phyloP scores from a whole-genome alignment of 2,888 invertebrate genomes.

The Lepetodrilus schrolli region DNA sequence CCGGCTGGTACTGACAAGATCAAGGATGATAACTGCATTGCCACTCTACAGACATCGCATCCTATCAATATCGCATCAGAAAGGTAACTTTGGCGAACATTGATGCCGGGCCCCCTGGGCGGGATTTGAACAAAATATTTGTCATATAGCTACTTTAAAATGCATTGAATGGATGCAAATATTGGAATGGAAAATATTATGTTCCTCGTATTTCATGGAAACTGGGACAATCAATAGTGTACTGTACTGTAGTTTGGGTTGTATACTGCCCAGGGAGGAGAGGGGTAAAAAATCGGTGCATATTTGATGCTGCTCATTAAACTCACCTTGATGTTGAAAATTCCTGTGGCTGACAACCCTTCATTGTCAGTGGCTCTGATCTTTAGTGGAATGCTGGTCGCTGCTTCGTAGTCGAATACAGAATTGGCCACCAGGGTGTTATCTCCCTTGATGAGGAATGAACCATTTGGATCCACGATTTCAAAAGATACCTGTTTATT shows the following conservation, averaged over 20 bases:
- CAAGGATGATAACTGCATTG: too few relatives aligned
- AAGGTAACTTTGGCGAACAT: too few relatives aligned
- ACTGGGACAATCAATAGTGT: too few relatives aligned
- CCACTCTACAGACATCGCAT: too few relatives aligned
- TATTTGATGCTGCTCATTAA: not conserved
- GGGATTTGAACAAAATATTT: not conserved
- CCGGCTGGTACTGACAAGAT: too few relatives aligned
- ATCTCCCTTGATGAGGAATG: constrained; percentile 47
- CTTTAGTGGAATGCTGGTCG: constrained; percentile 34
- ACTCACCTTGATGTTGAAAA: constrained; percentile 46
- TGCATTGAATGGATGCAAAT: too few relatives aligned
- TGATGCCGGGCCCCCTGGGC: too few relatives aligned
- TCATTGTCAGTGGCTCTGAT: constrained; percentile 48
- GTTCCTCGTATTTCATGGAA: too few relatives aligned
- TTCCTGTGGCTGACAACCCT: constrained; percentile 34
- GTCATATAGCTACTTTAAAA: too few relatives aligned
- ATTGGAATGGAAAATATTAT: too few relatives aligned
- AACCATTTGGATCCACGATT: constrained; percentile 27
- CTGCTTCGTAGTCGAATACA: constrained; percentile 47
- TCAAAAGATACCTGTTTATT: constrained; percentile 39
- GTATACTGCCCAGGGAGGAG: not conserved
- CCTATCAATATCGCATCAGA: too few relatives aligned
- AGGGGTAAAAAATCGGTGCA: not conserved
- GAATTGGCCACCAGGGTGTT: constrained; percentile 44
- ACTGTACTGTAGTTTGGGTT: too few relatives aligned